Base-by-base conservation (phyloP, 2,113 vertebrate genomes). In the Oncorhynchus kisutch region DNA sequence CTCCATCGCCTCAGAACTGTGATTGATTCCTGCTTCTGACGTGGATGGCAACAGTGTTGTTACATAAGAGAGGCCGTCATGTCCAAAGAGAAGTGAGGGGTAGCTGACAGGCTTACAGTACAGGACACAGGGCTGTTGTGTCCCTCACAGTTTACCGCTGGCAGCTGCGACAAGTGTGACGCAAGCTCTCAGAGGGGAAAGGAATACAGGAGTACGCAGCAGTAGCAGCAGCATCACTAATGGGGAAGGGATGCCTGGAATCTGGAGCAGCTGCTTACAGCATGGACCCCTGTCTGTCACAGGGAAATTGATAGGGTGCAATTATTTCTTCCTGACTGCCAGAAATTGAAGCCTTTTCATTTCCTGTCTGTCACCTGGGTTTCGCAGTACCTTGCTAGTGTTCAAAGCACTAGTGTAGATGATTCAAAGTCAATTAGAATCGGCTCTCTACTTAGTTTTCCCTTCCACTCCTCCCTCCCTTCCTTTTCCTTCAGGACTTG, bases 401-500 rank as follows among this genome's bases (percentile, higher is more conserved):
- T 54, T 22, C 59, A 62, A 16, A 62, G 59, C 51, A n/a, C 59
- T 24, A 5, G 18, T 16, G 7, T 9, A 62, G 59, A 62, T 22
- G 18, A 62, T 22, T 8, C 18, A 62, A 22, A 22, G 7, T 62
- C 24, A 62, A 22, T 62, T 62, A 22, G 59, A 62, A 62, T 62
- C n/a, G 2, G 3, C n/a, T 22, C n/a, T 57, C 39, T 45, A 54
- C 13, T 70, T n/a, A 51, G 5, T 51, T 39, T 54, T 13, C 16
- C 12, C 14, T 54, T 54, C 16, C 16, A 5, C 51, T 54, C 51
- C 51, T 70, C 20, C n/a, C 29, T 48, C 62, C 27, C 2, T 67
- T 34, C 85, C 79, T 75, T 72, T 22, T 76, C 73, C 39, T 6
- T 4, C 59, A 96, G 96, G 96, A 96, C 79, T 90, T 96, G 78